Evolutionary conservation across 2,888 invertebrate species (phyloP).

Genomic region (Amphipyra tragopoginis): DNA sequence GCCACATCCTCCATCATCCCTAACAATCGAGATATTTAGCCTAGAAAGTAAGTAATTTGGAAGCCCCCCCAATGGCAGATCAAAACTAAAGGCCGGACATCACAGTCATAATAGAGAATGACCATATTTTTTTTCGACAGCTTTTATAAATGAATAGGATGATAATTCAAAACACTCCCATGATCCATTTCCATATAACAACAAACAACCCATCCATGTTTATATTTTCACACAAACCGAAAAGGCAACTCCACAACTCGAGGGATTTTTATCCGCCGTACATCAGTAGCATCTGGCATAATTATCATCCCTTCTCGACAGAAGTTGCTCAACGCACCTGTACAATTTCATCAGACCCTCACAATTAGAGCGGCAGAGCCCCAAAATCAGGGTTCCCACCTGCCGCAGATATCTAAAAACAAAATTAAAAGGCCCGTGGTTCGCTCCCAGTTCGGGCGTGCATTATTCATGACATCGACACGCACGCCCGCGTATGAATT

Average conservation of each 20-base stretch:
- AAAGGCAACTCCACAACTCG: constrained; percentile 17
- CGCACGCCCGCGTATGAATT: constrained; percentile 72
- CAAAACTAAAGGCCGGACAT: too few relatives aligned
- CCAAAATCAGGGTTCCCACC: constrained; percentile 44
- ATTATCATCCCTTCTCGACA: constrained; percentile 30
- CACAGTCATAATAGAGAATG: too few relatives aligned
- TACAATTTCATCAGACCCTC: constrained; percentile 37
- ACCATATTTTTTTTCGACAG: neutral
- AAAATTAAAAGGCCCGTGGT: constrained; percentile 56
- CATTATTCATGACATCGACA: constrained; percentile 70
- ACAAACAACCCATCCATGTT: constrained; percentile 25
- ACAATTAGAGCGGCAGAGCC: constrained; percentile 27
- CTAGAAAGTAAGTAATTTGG: too few relatives aligned
- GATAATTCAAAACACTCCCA: constrained; percentile 13
- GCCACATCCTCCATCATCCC: too few relatives aligned
- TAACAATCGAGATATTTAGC: too few relatives aligned
- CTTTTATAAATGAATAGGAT: neutral
- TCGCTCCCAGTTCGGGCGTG: constrained; percentile 53
- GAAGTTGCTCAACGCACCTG: constrained; percentile 24
- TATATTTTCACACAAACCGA: constrained; percentile 18
- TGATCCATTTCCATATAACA: constrained; percentile 36
- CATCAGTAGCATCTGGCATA: constrained; percentile 28
- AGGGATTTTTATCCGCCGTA: constrained; percentile 9
- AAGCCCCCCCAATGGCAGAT: too few relatives aligned
- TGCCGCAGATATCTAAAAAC: constrained; percentile 48